A percentile compares a stretch with the other conserved stretches of the same genome.
phyloP scores from a whole-genome alignment of 2,113 vertebrate species.

The Tachysurus vachellii region DNA sequence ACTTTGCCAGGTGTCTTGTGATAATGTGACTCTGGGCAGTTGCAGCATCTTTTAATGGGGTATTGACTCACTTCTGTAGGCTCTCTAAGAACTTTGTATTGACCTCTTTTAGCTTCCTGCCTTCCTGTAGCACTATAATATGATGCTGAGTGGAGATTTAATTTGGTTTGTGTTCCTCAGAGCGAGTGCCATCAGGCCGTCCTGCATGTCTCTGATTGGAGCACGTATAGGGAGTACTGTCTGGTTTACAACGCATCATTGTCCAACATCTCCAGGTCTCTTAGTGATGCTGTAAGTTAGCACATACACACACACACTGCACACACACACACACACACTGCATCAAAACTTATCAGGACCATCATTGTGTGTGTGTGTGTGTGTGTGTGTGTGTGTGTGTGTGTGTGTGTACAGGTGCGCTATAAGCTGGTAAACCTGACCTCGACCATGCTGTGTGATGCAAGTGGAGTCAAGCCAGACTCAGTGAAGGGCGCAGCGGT shows the following conservation, averaged over 20 bases:
- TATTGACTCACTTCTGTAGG: background rate
- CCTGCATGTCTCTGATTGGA: conserved; percentile 74
- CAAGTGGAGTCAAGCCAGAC: conserved; percentile 64
- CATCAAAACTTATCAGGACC: background rate
- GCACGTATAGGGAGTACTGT: conserved; percentile 77
- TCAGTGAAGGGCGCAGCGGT: conserved; percentile 76
- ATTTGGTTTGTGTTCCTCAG: conserved; percentile 34
- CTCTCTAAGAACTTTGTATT: background rate
- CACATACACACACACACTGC: no score
- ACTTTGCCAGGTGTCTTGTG: background rate
- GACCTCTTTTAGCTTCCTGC: background rate
- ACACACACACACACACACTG: background rate
- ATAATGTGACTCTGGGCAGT: background rate
- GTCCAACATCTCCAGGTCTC: conserved; percentile 73
- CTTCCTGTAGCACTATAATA: background rate
- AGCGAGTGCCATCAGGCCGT: conserved; percentile 83
- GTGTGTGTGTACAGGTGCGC: conserved; percentile 67
- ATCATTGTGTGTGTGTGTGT: background rate
- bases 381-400: conserved; percentile 43
- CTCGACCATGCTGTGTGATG: conserved; percentile 74
- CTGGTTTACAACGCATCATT: conserved; percentile 81
- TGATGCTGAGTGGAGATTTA: background rate
- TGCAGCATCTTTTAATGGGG: background rate
- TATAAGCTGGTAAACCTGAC: conserved; percentile 77
- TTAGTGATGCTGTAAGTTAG: conserved; percentile 82